Evolutionary conservation across 2,113 vertebrate species (phyloP).

Genomic region (Centropus bengalensis): DNA sequence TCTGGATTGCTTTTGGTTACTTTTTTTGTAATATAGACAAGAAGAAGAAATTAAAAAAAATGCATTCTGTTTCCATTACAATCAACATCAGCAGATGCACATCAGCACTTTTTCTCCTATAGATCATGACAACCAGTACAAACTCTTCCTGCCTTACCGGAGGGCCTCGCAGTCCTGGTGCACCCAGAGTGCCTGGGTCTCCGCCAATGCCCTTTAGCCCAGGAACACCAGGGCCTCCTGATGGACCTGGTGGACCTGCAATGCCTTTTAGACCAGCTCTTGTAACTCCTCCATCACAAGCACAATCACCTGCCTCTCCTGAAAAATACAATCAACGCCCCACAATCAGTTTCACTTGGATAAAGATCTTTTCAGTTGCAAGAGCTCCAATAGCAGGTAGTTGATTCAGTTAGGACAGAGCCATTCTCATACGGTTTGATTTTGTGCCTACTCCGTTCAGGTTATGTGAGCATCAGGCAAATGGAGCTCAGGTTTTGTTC

Average conservation of each 20-base stretch:
- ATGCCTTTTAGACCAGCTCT: slow-evolving; percentile 73
- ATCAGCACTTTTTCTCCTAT: not conserved
- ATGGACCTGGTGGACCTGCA: slow-evolving; percentile 75
- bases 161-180: slow-evolving; percentile 75
- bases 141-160: slow-evolving; percentile 68
- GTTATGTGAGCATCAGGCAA: not conserved
- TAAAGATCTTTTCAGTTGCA: not conserved
- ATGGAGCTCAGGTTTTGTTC: not conserved
- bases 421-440: not conserved
- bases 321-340: not conserved
- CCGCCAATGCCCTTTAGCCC: slow-evolving; percentile 83
- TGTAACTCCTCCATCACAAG: slow-evolving; percentile 79
- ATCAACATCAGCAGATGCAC: not conserved
- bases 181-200: slow-evolving; percentile 80
- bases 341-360: not conserved
- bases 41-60: not conserved
- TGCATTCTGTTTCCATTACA: not conserved
- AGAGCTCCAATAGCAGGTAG: not conserved
- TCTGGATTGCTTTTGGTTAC: not conserved
- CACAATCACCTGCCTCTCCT: slow-evolving; percentile 89
- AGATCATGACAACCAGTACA: not conserved
- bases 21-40: not conserved
- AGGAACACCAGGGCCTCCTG: slow-evolving; percentile 71
- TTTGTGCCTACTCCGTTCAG: not conserved
- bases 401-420: not conserved